Percentiles rank a stretch among this genome's conserved stretches.
phyloP scores from a whole-genome alignment of 2,888 invertebrate species.

The Tipula confusa region DNA sequence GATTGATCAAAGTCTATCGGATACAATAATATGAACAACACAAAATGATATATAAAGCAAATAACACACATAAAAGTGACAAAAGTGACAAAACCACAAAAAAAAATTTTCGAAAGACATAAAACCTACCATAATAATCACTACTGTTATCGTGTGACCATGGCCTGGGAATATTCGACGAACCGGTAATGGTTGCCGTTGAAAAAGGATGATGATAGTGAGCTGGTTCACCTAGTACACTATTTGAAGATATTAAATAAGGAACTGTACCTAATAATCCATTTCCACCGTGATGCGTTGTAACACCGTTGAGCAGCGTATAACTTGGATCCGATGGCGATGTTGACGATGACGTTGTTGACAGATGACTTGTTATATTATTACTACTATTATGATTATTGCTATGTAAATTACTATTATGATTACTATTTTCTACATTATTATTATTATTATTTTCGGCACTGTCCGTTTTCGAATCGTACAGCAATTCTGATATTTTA shows the following conservation, averaged over 20 bases:
- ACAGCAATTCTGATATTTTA: slow-evolving; percentile 88
- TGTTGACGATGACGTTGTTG: slow-evolving; percentile 32
- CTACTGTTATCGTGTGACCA: slow-evolving; percentile 43
- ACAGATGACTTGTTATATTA: slow-evolving; percentile 13
- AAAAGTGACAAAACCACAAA: neutral
- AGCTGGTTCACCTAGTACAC: slow-evolving; percentile 42
- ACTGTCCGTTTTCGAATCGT: slow-evolving; percentile 47
- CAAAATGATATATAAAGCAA: neutral
- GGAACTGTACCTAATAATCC: slow-evolving; percentile 26
- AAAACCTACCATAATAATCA: slow-evolving; percentile 47
- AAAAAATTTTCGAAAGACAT: neutral
- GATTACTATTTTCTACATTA: slow-evolving; percentile 31
- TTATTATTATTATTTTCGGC: slow-evolving; percentile 36
- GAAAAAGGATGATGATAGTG: slow-evolving; percentile 46
- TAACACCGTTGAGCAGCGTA: slow-evolving; percentile 32
- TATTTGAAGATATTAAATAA: slow-evolving; percentile 43
- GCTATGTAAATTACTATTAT: neutral
- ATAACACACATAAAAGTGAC: neutral
- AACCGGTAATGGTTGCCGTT: slow-evolving; percentile 43
- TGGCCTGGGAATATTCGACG: slow-evolving; percentile 38
- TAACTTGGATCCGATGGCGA: slow-evolving; percentile 33
- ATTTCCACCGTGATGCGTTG: slow-evolving; percentile 3
- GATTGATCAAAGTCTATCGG: neutral
- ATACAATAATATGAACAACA: neutral
- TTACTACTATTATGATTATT: neutral